Conservation (phyloP, 2,797 vertebrate species). For the Chelmon rostratus region DNA sequence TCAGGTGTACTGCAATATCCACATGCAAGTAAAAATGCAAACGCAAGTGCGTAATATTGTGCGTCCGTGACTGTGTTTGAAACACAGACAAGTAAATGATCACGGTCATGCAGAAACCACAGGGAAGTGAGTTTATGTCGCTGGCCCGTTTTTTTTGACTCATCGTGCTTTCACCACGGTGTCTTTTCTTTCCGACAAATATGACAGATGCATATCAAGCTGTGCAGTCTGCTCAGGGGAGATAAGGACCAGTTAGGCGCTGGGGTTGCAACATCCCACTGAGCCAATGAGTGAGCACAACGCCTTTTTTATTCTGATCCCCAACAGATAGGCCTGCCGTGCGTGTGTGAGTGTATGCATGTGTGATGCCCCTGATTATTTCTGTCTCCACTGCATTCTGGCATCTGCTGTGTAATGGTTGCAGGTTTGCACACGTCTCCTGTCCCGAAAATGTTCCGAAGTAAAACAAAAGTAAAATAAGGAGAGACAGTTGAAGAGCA, state of each 20-base stretch:
- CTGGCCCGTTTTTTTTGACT: constrained; percentile 78
- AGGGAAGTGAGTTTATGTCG: constrained; percentile 78
- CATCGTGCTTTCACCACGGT: constrained; percentile 80
- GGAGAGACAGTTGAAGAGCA: constrained; percentile 16
- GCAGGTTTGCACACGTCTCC: constrained; percentile 46
- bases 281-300: constrained; percentile 86
- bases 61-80: neutral
- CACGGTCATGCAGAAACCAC: constrained; percentile 73
- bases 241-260: constrained; percentile 88
- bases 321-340: constrained; percentile 80
- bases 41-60: neutral
- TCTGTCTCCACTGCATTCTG: constrained; percentile 73
- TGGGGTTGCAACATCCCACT: constrained; percentile 88
- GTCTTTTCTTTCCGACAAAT: constrained; percentile 88
- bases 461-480: constrained; percentile 45
- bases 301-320: constrained; percentile 84
- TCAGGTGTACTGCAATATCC: constrained; percentile 1
- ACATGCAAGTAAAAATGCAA: constrained; percentile 21
- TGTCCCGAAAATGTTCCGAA: constrained; percentile 48
- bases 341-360: constrained; percentile 49
- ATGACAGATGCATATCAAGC: constrained; percentile 90
- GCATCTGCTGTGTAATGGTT: constrained; percentile 53
- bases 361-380: constrained; percentile 80
- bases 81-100: constrained; percentile 65
- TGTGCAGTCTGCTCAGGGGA: constrained; percentile 85